phyloP scores from a whole-genome alignment of 2,888 invertebrate species.

The Cistogaster globosa region DNA sequence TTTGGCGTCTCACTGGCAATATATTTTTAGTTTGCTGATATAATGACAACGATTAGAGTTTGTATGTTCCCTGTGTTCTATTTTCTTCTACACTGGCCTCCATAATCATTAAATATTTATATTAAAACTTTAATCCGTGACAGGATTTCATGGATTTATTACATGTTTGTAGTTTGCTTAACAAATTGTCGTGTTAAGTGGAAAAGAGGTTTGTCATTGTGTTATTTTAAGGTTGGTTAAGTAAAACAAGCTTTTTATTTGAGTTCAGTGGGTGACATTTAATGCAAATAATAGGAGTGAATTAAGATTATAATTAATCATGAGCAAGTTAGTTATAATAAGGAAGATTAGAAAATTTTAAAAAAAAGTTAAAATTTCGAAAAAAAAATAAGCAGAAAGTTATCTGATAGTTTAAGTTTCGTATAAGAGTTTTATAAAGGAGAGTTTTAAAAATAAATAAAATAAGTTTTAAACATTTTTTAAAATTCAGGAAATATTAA shows the following conservation, averaged over 20 bases:
- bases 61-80: background rate
- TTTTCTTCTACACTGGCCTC: conserved; percentile 11
- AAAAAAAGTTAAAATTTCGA: background rate
- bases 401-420: too few relatives aligned
- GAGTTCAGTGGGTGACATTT: background rate
- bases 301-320: conserved; percentile 1
- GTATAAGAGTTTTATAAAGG: too few relatives aligned
- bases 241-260: background rate
- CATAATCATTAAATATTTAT: conserved; percentile 46
- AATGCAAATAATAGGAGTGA: too few relatives aligned
- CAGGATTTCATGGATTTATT: conserved; percentile 33
- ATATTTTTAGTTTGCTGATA: conserved; percentile 4
- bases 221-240: conserved; percentile 1
- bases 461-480: too few relatives aligned
- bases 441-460: too few relatives aligned
- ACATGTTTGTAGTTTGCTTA: conserved; percentile 38
- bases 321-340: background rate
- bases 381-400: background rate
- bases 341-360: background rate
- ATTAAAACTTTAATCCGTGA: conserved; percentile 46
- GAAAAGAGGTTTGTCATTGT: conserved; percentile 14
- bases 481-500: too few relatives aligned
- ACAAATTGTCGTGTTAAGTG: background rate
- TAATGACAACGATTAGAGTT: conserved; percentile 31
- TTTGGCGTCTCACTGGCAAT: conserved; percentile 33